Evolutionary conservation across 2,888 invertebrate species (phyloP).

Genomic region (Sphecodes monilicornis): DNA sequence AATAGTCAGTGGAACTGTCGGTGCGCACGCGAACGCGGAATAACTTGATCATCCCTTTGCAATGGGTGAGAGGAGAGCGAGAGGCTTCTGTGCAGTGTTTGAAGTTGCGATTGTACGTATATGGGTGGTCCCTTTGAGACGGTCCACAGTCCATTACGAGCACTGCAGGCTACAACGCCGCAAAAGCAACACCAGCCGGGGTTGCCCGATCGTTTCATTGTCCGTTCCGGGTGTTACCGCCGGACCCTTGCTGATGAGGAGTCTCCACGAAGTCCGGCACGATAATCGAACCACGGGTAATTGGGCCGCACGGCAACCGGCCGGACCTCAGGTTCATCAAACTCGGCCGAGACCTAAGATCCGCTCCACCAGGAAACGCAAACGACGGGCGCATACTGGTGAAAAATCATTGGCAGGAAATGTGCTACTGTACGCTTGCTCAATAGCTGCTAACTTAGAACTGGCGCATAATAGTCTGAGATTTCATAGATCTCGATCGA

Average conservation of each 20-base stretch:
- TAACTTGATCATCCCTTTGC: slow-evolving; percentile 53
- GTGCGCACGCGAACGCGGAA: slow-evolving; percentile 22
- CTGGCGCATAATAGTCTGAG: neutral
- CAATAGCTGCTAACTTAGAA: slow-evolving; percentile 24
- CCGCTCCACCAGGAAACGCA: neutral
- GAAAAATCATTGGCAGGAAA: slow-evolving; percentile 1
- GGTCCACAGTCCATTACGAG: neutral
- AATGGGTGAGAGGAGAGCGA: neutral
- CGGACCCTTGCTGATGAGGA: slow-evolving; percentile 19
- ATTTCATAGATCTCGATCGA: neutral
- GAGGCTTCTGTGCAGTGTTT: neutral
- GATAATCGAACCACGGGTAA: slow-evolving; percentile 27
- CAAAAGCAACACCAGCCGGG: slow-evolving; percentile 45
- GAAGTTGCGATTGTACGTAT: neutral
- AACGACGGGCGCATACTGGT: neutral
- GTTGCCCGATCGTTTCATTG: slow-evolving; percentile 36
- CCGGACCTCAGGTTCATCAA: neutral
- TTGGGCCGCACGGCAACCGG: neutral
- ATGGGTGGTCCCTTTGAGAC: slow-evolving; percentile 45
- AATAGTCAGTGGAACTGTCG: neutral
- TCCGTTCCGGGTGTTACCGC: slow-evolving; percentile 27
- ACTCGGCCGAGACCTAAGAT: neutral
- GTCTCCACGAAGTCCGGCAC: slow-evolving; percentile 17
- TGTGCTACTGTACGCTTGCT: slow-evolving; percentile 38
- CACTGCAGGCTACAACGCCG: slow-evolving; percentile 6